Conservation (phyloP, 2,797 vertebrate species). For the Thaleichthys pacificus region DNA sequence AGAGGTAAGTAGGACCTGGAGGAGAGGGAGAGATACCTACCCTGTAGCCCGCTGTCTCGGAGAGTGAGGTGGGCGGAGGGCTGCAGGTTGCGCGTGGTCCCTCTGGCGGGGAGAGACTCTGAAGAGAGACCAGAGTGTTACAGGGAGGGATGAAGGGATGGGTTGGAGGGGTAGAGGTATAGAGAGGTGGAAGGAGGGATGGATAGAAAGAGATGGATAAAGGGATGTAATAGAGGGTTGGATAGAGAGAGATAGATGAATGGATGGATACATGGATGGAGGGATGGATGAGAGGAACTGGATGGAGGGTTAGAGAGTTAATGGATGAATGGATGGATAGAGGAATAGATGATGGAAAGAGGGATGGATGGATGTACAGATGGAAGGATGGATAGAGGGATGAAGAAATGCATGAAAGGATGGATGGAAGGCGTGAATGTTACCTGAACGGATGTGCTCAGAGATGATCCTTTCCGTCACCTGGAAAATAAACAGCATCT, state of each 20-base stretch:
- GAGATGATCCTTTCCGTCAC: slow-evolving; percentile 32
- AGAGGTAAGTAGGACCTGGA: not conserved
- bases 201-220: not conserved
- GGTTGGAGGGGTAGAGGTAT: not conserved
- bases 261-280: not conserved
- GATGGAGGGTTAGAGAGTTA: not conserved
- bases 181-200: not conserved
- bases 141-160: not conserved
- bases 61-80: slow-evolving; percentile 19
- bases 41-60: slow-evolving; percentile 15
- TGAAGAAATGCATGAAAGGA: too few species aligned
- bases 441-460: slow-evolving; percentile 29
- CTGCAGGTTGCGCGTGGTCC: too few species aligned
- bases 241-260: not conserved
- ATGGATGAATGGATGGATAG: not conserved
- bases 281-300: not conserved
- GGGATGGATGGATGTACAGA: not conserved
- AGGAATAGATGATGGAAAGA: not conserved
- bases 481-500: slow-evolving; percentile 14
- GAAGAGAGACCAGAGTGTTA: not conserved
- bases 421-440: not conserved
- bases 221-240: not conserved
- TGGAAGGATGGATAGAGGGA: not conserved
- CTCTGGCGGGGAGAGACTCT: not conserved
- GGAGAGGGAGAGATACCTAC: not conserved